Conservation (phyloP, 2,113 vertebrate genomes). For the Prolemur simus region DNA sequence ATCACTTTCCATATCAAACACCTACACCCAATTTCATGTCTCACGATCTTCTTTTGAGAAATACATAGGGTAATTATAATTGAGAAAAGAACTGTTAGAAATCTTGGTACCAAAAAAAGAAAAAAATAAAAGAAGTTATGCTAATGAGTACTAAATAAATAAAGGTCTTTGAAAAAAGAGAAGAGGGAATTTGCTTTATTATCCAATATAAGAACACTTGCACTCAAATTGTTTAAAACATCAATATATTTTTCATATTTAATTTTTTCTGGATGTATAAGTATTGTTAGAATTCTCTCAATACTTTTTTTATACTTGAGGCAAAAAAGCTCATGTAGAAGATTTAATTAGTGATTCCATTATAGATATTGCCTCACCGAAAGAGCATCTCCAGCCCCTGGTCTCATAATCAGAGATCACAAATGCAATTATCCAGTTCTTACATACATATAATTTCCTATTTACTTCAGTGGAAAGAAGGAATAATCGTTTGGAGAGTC, state of each 20-base stretch:
- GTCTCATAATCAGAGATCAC: conserved; percentile 43
- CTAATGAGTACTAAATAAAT: not conserved
- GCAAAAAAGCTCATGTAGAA: not conserved
- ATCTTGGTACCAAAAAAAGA: not conserved
- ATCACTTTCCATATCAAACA: not conserved
- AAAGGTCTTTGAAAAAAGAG: not conserved
- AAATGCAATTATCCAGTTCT: conserved; percentile 39
- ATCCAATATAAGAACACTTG: not conserved
- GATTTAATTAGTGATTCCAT: conserved; percentile 61
- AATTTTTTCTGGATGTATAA: not conserved
- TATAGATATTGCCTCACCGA: conserved; percentile 44
- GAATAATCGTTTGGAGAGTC: not conserved
- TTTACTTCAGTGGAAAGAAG: not conserved
- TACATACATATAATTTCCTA: not conserved
- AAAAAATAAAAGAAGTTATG: not conserved
- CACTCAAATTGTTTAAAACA: conserved; percentile 33
- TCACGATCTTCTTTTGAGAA: not conserved
- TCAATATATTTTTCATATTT: not conserved
- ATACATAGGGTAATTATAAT: not conserved
- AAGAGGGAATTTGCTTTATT: not conserved
- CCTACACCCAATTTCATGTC: not conserved
- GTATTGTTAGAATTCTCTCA: not conserved
- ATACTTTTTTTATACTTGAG: not conserved
- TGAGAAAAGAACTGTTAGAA: not conserved
- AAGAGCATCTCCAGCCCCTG: not conserved